Evolutionary conservation across 2,797 vertebrate genomes (phyloP).

Genomic region (Chelon labrosus): DNA sequence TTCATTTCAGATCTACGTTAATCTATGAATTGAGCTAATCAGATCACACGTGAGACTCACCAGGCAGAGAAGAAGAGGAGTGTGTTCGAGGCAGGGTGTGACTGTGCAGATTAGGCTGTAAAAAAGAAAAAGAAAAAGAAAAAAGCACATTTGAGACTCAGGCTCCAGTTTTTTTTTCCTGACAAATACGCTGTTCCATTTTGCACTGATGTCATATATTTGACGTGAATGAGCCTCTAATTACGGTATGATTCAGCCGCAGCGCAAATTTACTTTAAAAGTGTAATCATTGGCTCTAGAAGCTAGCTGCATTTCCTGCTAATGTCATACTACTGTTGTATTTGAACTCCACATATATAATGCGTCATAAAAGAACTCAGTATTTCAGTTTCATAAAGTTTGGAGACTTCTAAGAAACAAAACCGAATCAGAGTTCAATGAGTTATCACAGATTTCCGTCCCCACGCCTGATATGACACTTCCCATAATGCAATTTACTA

Average conservation of each 20-base stretch:
- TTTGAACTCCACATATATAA: background rate
- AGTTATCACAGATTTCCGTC: no score
- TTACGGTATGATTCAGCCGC: background rate
- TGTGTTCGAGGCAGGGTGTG: constrained; percentile 85
- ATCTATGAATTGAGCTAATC: constrained; percentile 3
- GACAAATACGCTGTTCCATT: background rate
- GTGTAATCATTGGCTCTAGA: constrained; percentile 6
- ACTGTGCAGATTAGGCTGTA: constrained; percentile 87
- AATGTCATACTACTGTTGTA: background rate
- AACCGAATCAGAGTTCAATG: background rate
- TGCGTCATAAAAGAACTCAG: no score
- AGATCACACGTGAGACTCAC: constrained; percentile 72
- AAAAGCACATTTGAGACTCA: constrained; percentile 50
- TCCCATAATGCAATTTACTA: background rate
- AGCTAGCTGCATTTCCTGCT: background rate
- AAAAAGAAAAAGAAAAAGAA: constrained; percentile 12
- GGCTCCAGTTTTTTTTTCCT: constrained; percentile 4
- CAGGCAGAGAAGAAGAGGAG: constrained; percentile 90
- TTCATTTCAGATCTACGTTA: background rate
- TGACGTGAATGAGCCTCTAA: background rate
- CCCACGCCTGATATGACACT: background rate
- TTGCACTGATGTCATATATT: background rate
- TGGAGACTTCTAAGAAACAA: background rate
- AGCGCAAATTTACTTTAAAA: background rate
- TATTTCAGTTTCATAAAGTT: background rate